Conservation (phyloP, 2,113 vertebrate genomes). For the Engraulis encrasicolus region DNA sequence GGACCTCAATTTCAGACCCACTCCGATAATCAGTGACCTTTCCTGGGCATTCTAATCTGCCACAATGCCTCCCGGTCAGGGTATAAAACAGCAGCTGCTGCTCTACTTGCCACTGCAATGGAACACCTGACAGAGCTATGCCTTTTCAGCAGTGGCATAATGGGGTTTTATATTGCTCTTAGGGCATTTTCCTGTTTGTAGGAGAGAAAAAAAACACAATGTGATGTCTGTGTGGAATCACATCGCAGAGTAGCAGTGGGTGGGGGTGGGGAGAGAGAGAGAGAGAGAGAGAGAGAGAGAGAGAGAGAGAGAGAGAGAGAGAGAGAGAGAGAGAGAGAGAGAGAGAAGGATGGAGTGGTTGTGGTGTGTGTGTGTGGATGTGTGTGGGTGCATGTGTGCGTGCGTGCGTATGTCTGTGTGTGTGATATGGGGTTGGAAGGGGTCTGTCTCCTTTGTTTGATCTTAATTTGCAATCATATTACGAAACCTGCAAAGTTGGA, state of each 20-base stretch:
- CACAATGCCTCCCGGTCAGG: conserved; percentile 18
- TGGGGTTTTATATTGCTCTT: not conserved
- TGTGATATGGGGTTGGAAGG: not conserved
- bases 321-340: not conserved
- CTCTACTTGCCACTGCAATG: not conserved
- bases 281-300: not conserved
- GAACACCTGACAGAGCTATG: conserved; percentile 18
- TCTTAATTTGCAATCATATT: not conserved
- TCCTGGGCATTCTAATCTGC: conserved; percentile 39
- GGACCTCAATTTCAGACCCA: conserved; percentile 40
- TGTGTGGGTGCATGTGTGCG: too few species aligned
- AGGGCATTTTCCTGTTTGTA: not conserved
- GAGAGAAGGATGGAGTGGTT: too few species aligned
- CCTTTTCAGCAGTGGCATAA: conserved; percentile 4
- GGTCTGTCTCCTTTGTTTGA: not conserved
- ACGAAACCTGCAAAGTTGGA: not conserved
- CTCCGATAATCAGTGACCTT: conserved; percentile 46
- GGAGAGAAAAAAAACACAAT: conserved; percentile 11
- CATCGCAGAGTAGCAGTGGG: not conserved
- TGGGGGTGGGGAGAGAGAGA: not conserved
- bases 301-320: not conserved
- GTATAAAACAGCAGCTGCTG: conserved; percentile 4
- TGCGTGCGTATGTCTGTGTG: too few species aligned
- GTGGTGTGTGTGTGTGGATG: too few species aligned
- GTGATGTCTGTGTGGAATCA: not conserved